A percentile compares a stretch with the other conserved stretches of the same genome.
Conservation (phyloP, 2,888 invertebrate species). For the Schizotus pectinicornis region DNA sequence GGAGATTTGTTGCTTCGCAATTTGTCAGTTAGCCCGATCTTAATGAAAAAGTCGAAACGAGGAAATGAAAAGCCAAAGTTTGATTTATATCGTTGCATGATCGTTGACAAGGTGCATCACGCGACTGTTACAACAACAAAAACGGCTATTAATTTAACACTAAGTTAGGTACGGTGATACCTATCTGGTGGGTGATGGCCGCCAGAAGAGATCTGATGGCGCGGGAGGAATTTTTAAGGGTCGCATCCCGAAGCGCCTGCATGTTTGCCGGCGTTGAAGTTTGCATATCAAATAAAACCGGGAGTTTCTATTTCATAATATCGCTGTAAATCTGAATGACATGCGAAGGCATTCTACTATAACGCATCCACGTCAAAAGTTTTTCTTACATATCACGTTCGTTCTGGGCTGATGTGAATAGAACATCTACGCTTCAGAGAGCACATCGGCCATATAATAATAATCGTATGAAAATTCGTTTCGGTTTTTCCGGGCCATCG, state of each 20-base stretch:
- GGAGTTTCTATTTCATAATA: conserved; percentile 34
- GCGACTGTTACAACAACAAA: too few relatives aligned
- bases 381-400: conserved; percentile 35
- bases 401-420: conserved; percentile 31
- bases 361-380: conserved; percentile 36
- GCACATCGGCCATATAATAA: conserved; percentile 27
- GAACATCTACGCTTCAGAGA: conserved; percentile 29
- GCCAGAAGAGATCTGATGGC: too few relatives aligned
- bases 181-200: too few relatives aligned
- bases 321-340: conserved; percentile 38
- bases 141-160: too few relatives aligned
- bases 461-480: conserved; percentile 26
- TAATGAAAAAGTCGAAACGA: background rate
- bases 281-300: conserved; percentile 28
- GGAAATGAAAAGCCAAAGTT: conserved; percentile 9
- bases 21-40: background rate
- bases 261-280: conserved; percentile 16
- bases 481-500: conserved; percentile 12
- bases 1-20: background rate
- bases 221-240: too few relatives aligned
- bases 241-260: background rate
- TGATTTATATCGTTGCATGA: conserved; percentile 5
- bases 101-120: conserved; percentile 4
- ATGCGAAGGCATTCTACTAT: conserved; percentile 32
- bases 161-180: too few relatives aligned